phyloP scores from a whole-genome alignment of 2,888 invertebrate species.

The Thera britannica region DNA sequence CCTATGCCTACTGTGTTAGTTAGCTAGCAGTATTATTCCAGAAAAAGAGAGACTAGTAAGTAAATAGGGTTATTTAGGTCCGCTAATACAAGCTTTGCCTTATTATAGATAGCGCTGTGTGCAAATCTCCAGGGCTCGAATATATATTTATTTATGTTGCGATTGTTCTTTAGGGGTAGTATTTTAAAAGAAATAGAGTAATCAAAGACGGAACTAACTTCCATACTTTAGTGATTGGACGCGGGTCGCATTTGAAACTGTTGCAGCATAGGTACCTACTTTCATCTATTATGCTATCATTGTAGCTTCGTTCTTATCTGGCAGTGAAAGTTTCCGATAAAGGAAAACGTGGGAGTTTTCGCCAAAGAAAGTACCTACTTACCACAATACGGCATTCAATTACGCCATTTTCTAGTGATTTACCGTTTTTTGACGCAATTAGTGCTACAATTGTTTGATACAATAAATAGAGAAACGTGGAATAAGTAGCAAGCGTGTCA shows the following conservation, averaged over 20 bases:
- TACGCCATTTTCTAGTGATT: conserved; percentile 64
- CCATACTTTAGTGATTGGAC: conserved; percentile 36
- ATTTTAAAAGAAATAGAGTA: neutral
- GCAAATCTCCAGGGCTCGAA: too few species aligned
- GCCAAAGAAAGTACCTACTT: conserved; percentile 67
- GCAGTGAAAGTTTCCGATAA: conserved; percentile 75
- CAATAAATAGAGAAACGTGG: conserved; percentile 22
- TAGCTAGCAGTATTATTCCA: too few species aligned
- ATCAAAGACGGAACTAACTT: conserved; percentile 10
- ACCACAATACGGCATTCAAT: conserved; percentile 55
- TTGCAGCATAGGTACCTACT: conserved; percentile 45
- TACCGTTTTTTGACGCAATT: conserved; percentile 64
- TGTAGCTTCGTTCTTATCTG: conserved; percentile 71
- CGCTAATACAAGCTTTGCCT: too few species aligned
- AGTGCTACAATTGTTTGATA: conserved; percentile 48
- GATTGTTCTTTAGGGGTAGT: too few species aligned
- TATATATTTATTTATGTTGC: too few species aligned
- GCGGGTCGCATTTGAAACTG: conserved; percentile 37
- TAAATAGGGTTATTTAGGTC: too few species aligned
- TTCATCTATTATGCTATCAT: conserved; percentile 67
- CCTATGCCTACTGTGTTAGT: neutral
- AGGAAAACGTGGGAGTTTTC: conserved; percentile 79
- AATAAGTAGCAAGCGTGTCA: conserved; percentile 22
- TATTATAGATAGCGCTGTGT: too few species aligned
- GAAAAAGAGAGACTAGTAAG: too few species aligned